Evolutionary conservation across 1,140 invertebrate genomes (phyloP), one percentile per base, ranked within the genome.

Genomic region (Ostrea edulis): DNA sequence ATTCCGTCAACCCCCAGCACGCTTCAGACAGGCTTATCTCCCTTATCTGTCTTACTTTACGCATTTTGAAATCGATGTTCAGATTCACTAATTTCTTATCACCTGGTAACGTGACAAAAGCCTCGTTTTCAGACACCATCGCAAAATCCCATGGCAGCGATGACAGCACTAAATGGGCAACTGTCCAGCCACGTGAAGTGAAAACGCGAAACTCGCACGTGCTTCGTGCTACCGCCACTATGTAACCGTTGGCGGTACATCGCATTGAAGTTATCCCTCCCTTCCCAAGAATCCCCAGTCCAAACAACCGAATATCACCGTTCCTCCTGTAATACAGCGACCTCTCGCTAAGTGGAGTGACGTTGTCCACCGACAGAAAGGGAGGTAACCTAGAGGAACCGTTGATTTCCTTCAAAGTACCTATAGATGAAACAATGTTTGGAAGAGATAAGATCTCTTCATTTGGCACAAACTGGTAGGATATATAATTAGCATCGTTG

Each of bases 81-180:
- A 83, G 52, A 44, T n/a, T 53, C n/a, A 83, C 82, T n/a, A 83
- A n/a, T 53, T 83, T 83, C n/a, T 83, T 52, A 4, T 83, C 44
- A 22, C 82, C 82, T 12, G 82, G 82, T 3, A 83, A 17, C n/a
- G 35, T 83, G n/a, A 83, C 82, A 83, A 25, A 17, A 83, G 29
- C 52, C 52, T 83, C 82, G 17, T 52, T 53, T 54, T 52, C 82
- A 22, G 82, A 83, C 17, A 83, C n/a, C 20, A 83, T 22, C 17
- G 82, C 52, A 52, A 83, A 83, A 17, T 83, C 82, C 82, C 82
- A 83, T 83, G 82, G 82, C 2, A 54, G 17, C 12, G 82, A 52
- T 8, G 44, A 52, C 11, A 83, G 9, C 82, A 11, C n/a, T 9
- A 22, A 53, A 11, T n/a, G 44, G 52, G 52, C 44, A 9, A 83